These are phyloP conservation scores for Menidia menidia DNA, from an alignment of 2,797 vertebrate genomes.

Conservation along the genomic window DNA sequence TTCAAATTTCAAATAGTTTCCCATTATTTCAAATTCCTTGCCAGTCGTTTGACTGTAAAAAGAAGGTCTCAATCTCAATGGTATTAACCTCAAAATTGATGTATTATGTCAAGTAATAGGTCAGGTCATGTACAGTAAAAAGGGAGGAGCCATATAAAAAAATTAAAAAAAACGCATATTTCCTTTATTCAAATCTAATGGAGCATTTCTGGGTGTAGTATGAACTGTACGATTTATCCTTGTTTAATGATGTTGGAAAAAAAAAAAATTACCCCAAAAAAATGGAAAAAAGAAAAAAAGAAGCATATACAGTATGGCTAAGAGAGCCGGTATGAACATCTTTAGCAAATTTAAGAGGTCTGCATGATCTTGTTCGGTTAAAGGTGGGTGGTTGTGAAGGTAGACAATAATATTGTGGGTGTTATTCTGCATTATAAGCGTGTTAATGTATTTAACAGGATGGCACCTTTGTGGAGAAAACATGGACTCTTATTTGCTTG, in stretches of 20 bases:
- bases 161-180: background rate
- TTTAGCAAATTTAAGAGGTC: conserved; percentile 8
- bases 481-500: conserved; percentile 1
- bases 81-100: too few species aligned
- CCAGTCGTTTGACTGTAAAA: too few species aligned
- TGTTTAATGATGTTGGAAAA: background rate
- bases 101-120: background rate
- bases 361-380: conserved; percentile 28
- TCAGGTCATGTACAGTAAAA: background rate
- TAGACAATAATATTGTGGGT: conserved; percentile 53
- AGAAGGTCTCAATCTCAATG: too few species aligned
- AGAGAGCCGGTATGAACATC: conserved; percentile 15
- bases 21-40: too few species aligned
- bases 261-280: background rate
- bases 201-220: background rate
- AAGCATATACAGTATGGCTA: background rate
- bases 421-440: conserved; percentile 15
- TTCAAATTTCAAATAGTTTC: too few species aligned
- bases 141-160: background rate
- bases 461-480: conserved; percentile 31
- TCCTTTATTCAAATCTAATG: background rate
- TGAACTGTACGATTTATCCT: background rate
- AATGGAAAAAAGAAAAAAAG: too few species aligned
- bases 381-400: conserved; percentile 54
- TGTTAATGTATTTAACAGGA: conserved; percentile 32